Percentiles rank a stretch among this genome's conserved stretches.
These are phyloP conservation scores for Hirudinaria manillensis DNA, from an alignment of 2,888 invertebrate species.

Conservation along the genomic window DNA sequence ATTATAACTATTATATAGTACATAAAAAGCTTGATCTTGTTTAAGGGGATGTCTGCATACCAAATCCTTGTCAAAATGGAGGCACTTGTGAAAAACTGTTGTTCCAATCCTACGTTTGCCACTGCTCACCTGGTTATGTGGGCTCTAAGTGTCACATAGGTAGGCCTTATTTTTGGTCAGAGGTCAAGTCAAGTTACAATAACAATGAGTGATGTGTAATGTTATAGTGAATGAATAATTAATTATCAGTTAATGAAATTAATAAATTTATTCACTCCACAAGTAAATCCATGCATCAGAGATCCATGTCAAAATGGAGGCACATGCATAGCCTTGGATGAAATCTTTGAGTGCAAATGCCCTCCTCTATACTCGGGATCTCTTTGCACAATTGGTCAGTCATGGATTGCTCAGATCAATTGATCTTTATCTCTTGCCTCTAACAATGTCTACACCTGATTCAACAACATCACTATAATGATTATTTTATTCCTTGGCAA, in stretches of 20 bases:
- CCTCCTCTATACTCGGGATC: conserved; percentile 4
- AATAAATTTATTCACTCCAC: background rate
- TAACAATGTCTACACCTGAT: background rate
- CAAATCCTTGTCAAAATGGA: conserved; percentile 22
- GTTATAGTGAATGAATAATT: background rate
- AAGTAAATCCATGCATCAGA: conserved; percentile 12
- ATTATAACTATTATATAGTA: no score
- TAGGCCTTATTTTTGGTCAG: background rate
- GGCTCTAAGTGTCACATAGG: conserved; percentile 16
- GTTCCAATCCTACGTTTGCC: background rate
- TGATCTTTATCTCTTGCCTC: background rate
- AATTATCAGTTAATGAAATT: no score
- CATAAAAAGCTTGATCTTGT: background rate
- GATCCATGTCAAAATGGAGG: conserved; percentile 23
- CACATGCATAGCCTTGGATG: conserved; percentile 6
- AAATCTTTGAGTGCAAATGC: background rate
- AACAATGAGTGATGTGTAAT: background rate
- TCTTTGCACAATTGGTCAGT: conserved; percentile 12
- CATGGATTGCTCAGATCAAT: background rate
- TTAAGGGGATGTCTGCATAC: background rate
- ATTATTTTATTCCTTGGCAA: background rate
- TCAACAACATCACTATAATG: background rate
- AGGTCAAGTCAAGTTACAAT: no score
- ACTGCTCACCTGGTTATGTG: background rate
- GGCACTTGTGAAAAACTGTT: background rate